Evolutionary conservation across 1,140 invertebrate genomes (phyloP).

Genomic region (Mizuhopecten yessoensis): DNA sequence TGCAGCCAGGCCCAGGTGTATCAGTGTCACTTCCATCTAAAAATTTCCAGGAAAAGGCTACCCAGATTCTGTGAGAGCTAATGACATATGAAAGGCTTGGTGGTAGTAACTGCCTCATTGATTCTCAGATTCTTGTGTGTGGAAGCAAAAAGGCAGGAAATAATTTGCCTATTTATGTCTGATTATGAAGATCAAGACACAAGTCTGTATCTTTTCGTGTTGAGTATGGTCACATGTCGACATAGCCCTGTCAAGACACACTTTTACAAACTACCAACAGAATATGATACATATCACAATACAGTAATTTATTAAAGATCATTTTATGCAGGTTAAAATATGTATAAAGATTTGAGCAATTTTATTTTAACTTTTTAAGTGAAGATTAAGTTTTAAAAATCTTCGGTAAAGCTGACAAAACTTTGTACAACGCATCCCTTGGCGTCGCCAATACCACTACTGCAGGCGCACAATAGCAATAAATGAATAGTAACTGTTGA

Average conservation of each 20-base stretch:
- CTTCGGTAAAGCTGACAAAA: background rate
- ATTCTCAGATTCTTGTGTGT: background rate
- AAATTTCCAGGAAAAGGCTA: background rate
- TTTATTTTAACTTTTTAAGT: too few relatives aligned
- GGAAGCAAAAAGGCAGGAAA: slow-evolving; percentile 8
- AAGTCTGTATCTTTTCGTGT: background rate
- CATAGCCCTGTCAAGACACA: too few relatives aligned
- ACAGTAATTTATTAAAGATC: background rate
- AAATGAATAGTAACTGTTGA: background rate
- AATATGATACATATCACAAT: too few relatives aligned
- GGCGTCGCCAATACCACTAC: background rate
- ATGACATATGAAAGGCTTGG: background rate
- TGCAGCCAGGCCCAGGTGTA: background rate
- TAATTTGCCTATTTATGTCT: background rate
- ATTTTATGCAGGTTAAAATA: too few relatives aligned
- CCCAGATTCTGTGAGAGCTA: background rate
- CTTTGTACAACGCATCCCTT: background rate
- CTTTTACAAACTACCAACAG: too few relatives aligned
- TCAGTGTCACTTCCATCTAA: background rate
- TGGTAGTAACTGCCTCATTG: background rate
- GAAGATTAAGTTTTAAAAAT: too few relatives aligned
- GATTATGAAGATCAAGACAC: background rate
- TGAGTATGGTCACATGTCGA: too few relatives aligned
- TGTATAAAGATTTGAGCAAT: too few relatives aligned
- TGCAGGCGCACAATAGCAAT: background rate